phyloP scores from a whole-genome alignment of 2,888 invertebrate species.

The Leptura quadrifasciata region DNA sequence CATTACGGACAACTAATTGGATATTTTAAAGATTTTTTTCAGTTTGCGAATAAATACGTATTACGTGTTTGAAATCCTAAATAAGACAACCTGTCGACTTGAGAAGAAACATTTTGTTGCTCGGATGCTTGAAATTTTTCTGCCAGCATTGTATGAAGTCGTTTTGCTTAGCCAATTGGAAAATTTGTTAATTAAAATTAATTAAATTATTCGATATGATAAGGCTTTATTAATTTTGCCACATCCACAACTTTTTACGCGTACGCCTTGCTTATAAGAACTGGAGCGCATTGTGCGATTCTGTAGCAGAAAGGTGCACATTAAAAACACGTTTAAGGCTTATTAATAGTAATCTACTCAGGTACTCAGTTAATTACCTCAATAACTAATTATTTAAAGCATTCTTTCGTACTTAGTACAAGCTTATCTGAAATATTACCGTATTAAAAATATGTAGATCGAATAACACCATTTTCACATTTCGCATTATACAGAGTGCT shows the following conservation, averaged over 20 bases:
- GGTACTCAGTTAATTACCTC: background rate
- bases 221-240: constrained; percentile 20
- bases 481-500: background rate
- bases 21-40: constrained; percentile 70
- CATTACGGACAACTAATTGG: constrained; percentile 71
- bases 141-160: constrained; percentile 60
- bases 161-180: constrained; percentile 49
- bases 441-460: background rate
- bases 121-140: constrained; percentile 56
- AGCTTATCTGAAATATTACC: background rate
- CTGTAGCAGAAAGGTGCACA: background rate
- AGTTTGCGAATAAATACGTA: constrained; percentile 68
- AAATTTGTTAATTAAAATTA: constrained; percentile 52
- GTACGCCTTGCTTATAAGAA: background rate
- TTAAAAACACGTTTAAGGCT: background rate
- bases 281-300: background rate
- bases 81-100: constrained; percentile 60
- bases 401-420: background rate
- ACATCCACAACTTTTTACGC: background rate
- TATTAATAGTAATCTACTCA: background rate
- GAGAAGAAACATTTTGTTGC: constrained; percentile 62
- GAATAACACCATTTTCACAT: background rate
- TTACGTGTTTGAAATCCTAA: constrained; percentile 69
- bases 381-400: background rate
- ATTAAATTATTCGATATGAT: constrained; percentile 31